Conservation (phyloP, 2,797 vertebrate species). For the Urocyon cinereoargenteus region DNA sequence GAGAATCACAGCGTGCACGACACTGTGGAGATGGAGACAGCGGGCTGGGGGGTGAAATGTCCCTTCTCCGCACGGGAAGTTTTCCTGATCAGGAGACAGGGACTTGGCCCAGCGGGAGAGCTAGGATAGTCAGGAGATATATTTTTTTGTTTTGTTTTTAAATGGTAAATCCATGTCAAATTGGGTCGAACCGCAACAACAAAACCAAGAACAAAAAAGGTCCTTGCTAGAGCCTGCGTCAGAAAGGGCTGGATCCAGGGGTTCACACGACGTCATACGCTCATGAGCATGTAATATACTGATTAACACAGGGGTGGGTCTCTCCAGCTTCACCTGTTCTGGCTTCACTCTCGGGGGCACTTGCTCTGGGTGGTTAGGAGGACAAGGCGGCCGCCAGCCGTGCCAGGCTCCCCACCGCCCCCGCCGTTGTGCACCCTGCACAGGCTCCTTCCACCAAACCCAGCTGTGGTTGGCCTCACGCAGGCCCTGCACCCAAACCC, state of each 20-base stretch:
- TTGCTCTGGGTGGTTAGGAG: not conserved
- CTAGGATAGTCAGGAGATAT: too few species aligned
- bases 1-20: too few species aligned
- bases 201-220: not conserved
- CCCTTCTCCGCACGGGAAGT: not conserved
- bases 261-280: accelerated
- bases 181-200: not conserved
- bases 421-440: accelerated
- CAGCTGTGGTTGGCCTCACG: not conserved
- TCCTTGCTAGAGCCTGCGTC: not conserved
- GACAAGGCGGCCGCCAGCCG: not conserved
- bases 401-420: not conserved
- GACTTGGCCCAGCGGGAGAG: not conserved
- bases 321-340: too few species aligned
- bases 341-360: not conserved
- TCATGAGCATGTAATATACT: too few species aligned
- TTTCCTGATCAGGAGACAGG: not conserved
- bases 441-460: not conserved
- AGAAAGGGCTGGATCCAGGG: not conserved
- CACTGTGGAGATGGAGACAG: not conserved
- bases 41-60: not conserved
- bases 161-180: not conserved
- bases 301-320: not conserved
- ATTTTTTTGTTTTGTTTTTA: not conserved
- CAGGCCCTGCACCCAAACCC: too few species aligned